A percentile compares a stretch with the other conserved stretches of the same genome.
Evolutionary conservation across 2,113 vertebrate species (phyloP).

Genomic region (Oenanthe oenanthe): DNA sequence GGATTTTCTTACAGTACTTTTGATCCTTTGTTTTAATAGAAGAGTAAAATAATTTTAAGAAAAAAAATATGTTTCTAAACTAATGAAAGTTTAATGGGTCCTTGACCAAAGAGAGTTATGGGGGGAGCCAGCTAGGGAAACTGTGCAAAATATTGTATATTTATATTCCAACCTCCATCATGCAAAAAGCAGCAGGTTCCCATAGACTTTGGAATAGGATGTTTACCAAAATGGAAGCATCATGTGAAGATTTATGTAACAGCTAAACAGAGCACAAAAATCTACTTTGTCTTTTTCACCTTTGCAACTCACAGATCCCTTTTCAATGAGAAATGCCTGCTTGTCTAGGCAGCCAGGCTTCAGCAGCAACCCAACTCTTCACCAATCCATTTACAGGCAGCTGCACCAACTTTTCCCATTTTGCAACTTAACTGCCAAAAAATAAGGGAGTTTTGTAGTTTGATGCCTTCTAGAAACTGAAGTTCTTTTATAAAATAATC

Average conservation of each 20-base stretch:
- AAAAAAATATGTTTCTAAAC: background rate
- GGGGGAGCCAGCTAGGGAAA: fast-evolving
- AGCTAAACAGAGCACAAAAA: background rate
- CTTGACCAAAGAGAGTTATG: background rate
- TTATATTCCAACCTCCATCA: background rate
- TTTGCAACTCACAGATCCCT: background rate
- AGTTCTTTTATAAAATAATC: background rate
- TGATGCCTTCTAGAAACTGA: background rate
- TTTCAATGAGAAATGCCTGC: background rate
- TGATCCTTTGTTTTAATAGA: background rate
- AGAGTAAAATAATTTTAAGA: background rate
- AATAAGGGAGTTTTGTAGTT: background rate
- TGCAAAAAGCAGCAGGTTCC: background rate
- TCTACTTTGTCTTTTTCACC: background rate
- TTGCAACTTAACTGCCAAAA: background rate
- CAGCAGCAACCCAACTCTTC: background rate
- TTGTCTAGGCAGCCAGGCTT: background rate
- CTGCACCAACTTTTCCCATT: background rate
- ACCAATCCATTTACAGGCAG: background rate
- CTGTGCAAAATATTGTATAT: background rate
- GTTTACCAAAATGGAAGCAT: background rate
- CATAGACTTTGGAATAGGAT: background rate
- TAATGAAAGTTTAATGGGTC: background rate
- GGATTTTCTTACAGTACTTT: background rate
- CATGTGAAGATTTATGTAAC: background rate